These are phyloP conservation scores for Campoletis sonorensis DNA, from an alignment of 1,140 invertebrate species.

Conservation along the genomic window DNA sequence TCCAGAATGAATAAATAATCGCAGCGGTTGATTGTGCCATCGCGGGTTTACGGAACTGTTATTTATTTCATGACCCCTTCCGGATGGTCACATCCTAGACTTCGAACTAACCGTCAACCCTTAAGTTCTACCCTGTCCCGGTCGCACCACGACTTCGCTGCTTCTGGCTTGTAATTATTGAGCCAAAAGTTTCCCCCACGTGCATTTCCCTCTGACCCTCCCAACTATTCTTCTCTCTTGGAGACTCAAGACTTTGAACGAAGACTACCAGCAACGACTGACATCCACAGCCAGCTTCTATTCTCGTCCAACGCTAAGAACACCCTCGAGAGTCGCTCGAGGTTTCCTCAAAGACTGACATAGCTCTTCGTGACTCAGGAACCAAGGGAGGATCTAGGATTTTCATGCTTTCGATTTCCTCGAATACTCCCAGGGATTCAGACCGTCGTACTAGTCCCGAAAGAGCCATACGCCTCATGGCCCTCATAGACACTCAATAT, in stretches of 20 bases:
- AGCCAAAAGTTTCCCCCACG: not conserved
- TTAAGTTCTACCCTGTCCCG: not conserved
- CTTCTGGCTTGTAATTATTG: slow-evolving; percentile 16
- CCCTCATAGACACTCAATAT: not conserved
- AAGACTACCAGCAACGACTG: not conserved
- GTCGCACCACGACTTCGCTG: not conserved
- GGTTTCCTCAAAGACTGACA: not conserved
- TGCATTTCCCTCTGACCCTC: not conserved
- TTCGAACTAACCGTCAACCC: not conserved
- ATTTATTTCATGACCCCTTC: no score
- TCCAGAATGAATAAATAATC: not conserved
- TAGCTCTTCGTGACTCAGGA: not conserved
- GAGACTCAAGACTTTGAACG: not conserved
- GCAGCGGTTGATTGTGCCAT: not conserved
- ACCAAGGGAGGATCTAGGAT: not conserved
- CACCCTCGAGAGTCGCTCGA: slow-evolving; percentile 9
- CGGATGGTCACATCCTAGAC: no score
- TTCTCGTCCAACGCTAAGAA: slow-evolving; percentile 1
- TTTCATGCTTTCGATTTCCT: slow-evolving; percentile 16
- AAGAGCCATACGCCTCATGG: not conserved
- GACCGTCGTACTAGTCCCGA: not conserved
- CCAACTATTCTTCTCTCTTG: no score
- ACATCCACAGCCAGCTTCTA: not conserved
- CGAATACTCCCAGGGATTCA: not conserved
- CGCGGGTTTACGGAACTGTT: not conserved